Base-by-base conservation (phyloP, 2,888 invertebrate genomes). In the Matsumyia berberina region DNA sequence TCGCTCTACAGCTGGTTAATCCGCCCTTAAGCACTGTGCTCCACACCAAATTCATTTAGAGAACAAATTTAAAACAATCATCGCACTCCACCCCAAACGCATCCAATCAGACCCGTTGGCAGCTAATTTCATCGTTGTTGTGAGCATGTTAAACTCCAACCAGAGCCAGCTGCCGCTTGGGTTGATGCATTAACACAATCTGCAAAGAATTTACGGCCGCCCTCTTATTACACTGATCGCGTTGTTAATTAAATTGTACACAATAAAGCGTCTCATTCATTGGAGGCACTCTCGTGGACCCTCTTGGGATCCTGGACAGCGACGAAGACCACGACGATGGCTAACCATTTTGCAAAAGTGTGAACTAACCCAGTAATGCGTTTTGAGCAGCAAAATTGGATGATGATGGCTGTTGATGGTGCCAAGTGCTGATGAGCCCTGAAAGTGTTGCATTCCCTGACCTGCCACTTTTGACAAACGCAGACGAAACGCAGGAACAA, bases 401-500 rank as follows among this genome's bases (percentile, higher is more conserved):
- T 76, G 64, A 57, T 77, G 53, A 62, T 73, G 39, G 62, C 53
- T n/a, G n/a, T n/a, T n/a, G n/a, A n/a, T n/a, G n/a, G n/a, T n/a
- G n/a, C n/a, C n/a, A n/a, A n/a, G n/a, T n/a, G 74, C 1, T 29
- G 51, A 64, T 31, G 15, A 46, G 69, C 17, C 39, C 42, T 51
- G 35, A 51, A 33, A 19, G 51, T 44, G 72, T 33, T 57, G 35
- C 64, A 81, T 81, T 72, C 66, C 79, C 64, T 85, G 83, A 85
- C 64, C 83, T 79, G 83, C 73, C 83, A 79, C 83, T 79, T 85
- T 85, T 85, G 83, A 85, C 83, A 85, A 79, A 79, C 73, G 24
- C 24, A 24, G 31, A 82, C 80, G 60, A 19, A 60, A 60, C 46
- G 51, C 37, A 58, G n/a, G 15, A 55, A 57, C 57, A 37, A 74